Evolutionary conservation across 2,797 vertebrate genomes (phyloP), one percentile per base, ranked within the genome.

Genomic region (Avahi laniger): DNA sequence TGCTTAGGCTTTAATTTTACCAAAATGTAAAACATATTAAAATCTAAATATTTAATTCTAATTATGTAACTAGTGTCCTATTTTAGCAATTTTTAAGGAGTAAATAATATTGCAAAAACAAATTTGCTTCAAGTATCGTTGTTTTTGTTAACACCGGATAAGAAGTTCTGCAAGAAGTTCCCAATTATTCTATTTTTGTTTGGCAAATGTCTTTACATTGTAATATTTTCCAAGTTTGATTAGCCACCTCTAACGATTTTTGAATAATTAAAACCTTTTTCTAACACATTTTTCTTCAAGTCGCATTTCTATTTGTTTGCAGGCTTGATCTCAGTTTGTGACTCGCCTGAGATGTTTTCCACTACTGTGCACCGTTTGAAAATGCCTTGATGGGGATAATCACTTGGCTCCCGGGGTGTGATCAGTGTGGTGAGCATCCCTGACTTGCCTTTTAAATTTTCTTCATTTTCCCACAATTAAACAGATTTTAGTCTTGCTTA

Each of bases 401-500:
- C 38, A 46, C 67, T 93, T 24, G 73, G 18, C 11, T 95, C 46
- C 93, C 90, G 15, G 11, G 0, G 83, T 97, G 18, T 79, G 30
- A 95, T 93, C 48, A 52, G 67, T 12, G 2, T 75, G 93, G 59
- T 30, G 63, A 97, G 52, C 30, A 70, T 81, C 41, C 59, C 93
- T 93, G 52, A 72, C 82, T 97, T 76, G 70, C 59, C 93, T 97
- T 96, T 97, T 92, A 88, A 33, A 91, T 97, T 94, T 96, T 94
- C 61, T 96, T 94, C 41, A 54, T 93, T 97, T 80, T 94, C 4
- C 48, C 75, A 84, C 69, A 97, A 91, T 97, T 97, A 97, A 89
- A 89, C 33, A 97, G 46, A 94, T 5, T 98, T 97, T 96, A 92
- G 12, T 70, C 69, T 97, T 97, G 48, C 86, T 98, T 98, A 97